phyloP scores from a whole-genome alignment of 1,140 invertebrate genomes.

The Venturia canescens region DNA sequence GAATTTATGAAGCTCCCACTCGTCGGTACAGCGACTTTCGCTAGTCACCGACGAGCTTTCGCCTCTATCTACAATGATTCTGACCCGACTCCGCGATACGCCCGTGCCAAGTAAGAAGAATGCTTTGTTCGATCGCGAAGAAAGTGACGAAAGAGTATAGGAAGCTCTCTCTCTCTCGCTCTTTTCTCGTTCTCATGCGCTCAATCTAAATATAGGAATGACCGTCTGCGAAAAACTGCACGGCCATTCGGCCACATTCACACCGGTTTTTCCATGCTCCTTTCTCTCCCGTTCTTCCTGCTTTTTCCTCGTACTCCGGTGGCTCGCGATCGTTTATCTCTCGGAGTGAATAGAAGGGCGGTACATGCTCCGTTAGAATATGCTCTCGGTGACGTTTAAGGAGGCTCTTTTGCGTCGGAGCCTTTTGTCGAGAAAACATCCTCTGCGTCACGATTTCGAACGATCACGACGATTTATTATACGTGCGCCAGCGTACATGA shows the following conservation, averaged over 20 bases:
- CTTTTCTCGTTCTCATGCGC: slow-evolving; percentile 52
- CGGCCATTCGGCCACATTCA: slow-evolving; percentile 65
- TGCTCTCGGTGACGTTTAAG: neutral
- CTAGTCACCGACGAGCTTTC: neutral
- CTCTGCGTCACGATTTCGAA: slow-evolving; percentile 24
- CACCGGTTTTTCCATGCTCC: slow-evolving; percentile 3
- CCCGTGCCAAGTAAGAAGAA: slow-evolving; percentile 55
- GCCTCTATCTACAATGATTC: neutral
- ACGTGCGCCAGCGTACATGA: too few species aligned
- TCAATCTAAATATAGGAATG: slow-evolving; percentile 77
- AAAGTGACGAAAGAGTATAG: slow-evolving; percentile 69
- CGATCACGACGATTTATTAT: too few species aligned
- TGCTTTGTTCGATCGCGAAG: slow-evolving; percentile 68
- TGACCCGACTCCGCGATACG: neutral
- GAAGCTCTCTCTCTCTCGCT: neutral
- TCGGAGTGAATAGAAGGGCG: neutral
- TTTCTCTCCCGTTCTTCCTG: neutral
- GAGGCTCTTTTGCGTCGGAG: slow-evolving; percentile 36
- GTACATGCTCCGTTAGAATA: neutral
- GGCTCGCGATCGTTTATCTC: neutral
- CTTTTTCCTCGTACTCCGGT: neutral
- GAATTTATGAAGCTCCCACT: neutral
- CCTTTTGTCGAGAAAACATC: slow-evolving; percentile 18
- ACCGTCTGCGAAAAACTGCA: slow-evolving; percentile 68
- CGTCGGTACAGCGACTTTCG: neutral